Evolutionary conservation across 2,797 vertebrate species (phyloP), one percentile per base, ranked within the genome.

Genomic region (Peromyscus melanophrys): DNA sequence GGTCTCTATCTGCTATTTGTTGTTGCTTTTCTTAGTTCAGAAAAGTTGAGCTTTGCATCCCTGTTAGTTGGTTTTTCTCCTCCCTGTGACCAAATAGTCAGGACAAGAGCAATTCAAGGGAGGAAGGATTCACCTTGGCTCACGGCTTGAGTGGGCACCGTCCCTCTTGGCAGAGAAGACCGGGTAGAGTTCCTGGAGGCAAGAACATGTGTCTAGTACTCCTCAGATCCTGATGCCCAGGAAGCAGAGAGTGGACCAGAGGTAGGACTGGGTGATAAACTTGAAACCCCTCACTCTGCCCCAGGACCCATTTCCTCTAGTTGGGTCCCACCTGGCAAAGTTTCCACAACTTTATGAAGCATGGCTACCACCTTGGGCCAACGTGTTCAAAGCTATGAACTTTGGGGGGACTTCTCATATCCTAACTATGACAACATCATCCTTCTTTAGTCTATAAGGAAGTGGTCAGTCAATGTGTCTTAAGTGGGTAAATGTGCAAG

Each of bases 1-100:
- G 49, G 29, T 1, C 59, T 46, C 11, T 71, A 49, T 57, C 69
- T 92, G 67, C 55, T 84, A 57, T 59, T 93, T 57, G 49, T 95
- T 77, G 40, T 71, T 29, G 25, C 59, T 23, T 81, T 96, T 97
- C 10, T 69, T 90, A 85, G 67, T 59, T 75, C 82, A 76, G 76
- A 37, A 89, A 87, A 75, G 67, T 78, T 93, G 43, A 75, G 37
- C 52, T 85, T 95, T n/a, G 71, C 2, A 1, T 49, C 40, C 34
- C 21, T 49, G 40, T 89, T 63, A 61, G 71, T 75, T 61, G 8
- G 34, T 59, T 34, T 83, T 83, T 63, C 25, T 65, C 21, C 73
- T 63, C 40, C 10, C 14, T 49, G 40, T 65, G 88, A 78, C 57
- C 43, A 90, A 17, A 65, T n/a, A 49, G 21, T 16, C 14, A 43